Conservation (phyloP, 2,888 invertebrate species). For the Dromius quadrimaculatus region DNA sequence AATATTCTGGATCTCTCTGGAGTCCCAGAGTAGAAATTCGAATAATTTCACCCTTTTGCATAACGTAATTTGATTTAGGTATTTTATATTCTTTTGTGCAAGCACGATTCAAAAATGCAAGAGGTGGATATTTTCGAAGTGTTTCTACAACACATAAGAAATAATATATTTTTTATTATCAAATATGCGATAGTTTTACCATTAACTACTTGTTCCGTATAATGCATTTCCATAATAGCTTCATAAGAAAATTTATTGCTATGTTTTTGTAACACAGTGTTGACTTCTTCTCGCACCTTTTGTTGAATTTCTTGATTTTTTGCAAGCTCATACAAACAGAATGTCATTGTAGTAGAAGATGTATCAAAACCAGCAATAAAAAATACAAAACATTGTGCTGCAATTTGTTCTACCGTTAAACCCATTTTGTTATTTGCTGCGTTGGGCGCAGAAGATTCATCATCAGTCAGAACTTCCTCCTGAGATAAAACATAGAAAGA, state of each 20-base stretch:
- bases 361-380: conserved; percentile 66
- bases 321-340: conserved; percentile 62
- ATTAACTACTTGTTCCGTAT: conserved; percentile 60
- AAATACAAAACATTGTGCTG: conserved; percentile 63
- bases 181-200: too few species aligned
- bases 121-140: conserved; percentile 53
- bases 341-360: conserved; percentile 63
- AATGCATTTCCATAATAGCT: conserved; percentile 61
- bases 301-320: conserved; percentile 62
- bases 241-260: conserved; percentile 61
- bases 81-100: conserved; percentile 49
- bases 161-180: neutral
- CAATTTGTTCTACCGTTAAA: conserved; percentile 49
- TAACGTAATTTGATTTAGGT: conserved; percentile 43
- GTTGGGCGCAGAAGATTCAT: neutral
- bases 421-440: neutral
- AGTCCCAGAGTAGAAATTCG: conserved; percentile 43
- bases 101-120: conserved; percentile 40
- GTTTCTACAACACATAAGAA: conserved; percentile 58
- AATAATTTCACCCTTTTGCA: conserved; percentile 44
- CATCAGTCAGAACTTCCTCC: neutral
- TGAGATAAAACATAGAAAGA: neutral
- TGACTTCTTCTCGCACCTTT: conserved; percentile 61
- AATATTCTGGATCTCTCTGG: conserved; percentile 48
- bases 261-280: conserved; percentile 56